These are phyloP conservation scores for Heliconius cydno DNA, from an alignment of 2,888 invertebrate species.

Conservation along the genomic window DNA sequence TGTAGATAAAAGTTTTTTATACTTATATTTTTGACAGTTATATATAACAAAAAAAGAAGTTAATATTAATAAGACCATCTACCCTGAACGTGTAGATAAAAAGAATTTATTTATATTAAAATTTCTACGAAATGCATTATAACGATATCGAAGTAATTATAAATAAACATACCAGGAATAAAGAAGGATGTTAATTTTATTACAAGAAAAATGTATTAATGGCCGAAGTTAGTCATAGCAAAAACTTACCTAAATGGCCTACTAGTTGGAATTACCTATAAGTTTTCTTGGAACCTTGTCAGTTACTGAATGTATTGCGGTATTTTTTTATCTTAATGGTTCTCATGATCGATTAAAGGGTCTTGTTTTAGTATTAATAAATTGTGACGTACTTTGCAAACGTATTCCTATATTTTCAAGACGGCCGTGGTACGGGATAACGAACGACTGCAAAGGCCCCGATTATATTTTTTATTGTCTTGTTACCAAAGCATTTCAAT, in stretches of 20 bases:
- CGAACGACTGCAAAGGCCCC: too few species aligned
- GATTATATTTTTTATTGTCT: neutral
- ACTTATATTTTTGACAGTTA: too few species aligned
- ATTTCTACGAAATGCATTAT: neutral
- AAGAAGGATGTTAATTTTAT: neutral
- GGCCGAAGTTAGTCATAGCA: neutral
- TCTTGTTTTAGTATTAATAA: too few species aligned
- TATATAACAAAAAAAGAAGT: too few species aligned
- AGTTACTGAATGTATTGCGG: neutral
- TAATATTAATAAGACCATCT: too few species aligned
- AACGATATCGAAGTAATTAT: too few species aligned
- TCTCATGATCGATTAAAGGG: neutral
- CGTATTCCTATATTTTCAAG: too few species aligned
- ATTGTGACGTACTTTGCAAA: too few species aligned
- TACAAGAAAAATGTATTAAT: conserved; percentile 15
- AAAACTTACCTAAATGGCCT: neutral
- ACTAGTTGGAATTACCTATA: neutral
- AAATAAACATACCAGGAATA: neutral
- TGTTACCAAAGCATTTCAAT: neutral
- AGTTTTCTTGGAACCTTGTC: conserved; percentile 5
- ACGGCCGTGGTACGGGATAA: too few species aligned
- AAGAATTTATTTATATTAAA: neutral
- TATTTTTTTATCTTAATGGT: neutral
- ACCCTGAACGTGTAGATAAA: too few species aligned
- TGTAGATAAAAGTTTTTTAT: too few species aligned